Conservation (phyloP, 2,888 invertebrate species). For the Cyrtodaria siliqua region DNA sequence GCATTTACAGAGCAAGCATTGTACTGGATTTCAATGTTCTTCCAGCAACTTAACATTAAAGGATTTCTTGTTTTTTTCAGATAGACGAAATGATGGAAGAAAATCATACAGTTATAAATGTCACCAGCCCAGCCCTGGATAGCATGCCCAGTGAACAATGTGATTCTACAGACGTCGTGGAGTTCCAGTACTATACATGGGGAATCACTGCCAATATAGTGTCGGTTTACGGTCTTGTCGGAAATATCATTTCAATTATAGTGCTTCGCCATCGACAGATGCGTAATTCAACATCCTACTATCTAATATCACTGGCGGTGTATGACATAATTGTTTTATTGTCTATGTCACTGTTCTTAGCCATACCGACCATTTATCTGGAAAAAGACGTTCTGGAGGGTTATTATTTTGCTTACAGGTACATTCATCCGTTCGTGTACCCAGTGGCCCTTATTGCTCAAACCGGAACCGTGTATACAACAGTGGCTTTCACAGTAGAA, state of each 20-base stretch:
- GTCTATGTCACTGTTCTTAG: constrained; percentile 83
- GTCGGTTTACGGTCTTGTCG: constrained; percentile 90
- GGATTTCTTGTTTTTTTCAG: no score
- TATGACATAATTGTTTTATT: constrained; percentile 97
- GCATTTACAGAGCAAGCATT: no score
- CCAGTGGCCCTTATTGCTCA: constrained; percentile 95
- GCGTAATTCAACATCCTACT: constrained; percentile 97
- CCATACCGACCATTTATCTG: constrained; percentile 76
- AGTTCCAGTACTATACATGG: constrained; percentile 89
- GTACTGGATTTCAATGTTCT: no score
- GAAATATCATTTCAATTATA: constrained; percentile 83
- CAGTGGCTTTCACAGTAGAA: constrained; percentile 90
- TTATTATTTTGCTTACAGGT: constrained; percentile 92
- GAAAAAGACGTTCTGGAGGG: constrained; percentile 91
- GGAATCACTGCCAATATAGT: constrained; percentile 96
- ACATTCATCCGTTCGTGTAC: constrained; percentile 91
- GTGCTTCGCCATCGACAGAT: constrained; percentile 90
- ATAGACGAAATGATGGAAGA: constrained; percentile 21
- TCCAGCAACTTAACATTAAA: no score
- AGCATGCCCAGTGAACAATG: constrained; percentile 16
- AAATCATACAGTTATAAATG: constrained; percentile 15
- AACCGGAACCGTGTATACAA: constrained; percentile 97
- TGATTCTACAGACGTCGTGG: constrained; percentile 41
- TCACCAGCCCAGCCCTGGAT: constrained; percentile 1
- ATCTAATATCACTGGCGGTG: constrained; percentile 96